phyloP scores from a whole-genome alignment of 1,140 invertebrate species.

The Drosophila pseudoobscura region DNA sequence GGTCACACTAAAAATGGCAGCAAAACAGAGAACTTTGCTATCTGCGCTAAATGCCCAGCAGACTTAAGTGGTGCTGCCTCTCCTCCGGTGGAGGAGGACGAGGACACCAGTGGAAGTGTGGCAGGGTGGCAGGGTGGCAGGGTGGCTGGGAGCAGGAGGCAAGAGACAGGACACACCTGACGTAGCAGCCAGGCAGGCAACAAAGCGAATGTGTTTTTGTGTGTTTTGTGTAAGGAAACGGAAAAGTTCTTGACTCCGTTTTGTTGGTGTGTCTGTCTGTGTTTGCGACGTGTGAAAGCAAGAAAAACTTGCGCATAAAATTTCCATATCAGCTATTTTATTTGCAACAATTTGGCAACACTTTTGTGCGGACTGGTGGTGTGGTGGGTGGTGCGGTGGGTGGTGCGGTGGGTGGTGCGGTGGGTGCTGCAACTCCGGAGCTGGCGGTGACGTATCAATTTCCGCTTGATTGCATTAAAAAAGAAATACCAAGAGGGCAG shows the following conservation, averaged over 20 bases:
- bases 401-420: background rate
- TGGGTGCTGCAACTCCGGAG: constrained; percentile 21
- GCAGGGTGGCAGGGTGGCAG: too few species aligned
- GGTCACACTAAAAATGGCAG: background rate
- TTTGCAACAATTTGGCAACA: constrained; percentile 81
- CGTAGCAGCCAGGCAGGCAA: too few species aligned
- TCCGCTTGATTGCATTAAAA: constrained; percentile 79
- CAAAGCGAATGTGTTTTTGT: too few species aligned
- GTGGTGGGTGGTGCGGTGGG: background rate
- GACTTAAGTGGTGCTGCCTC: background rate
- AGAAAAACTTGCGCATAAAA: constrained; percentile 67
- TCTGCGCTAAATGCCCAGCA: background rate
- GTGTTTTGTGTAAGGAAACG: background rate
- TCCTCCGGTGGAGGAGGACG: too few species aligned
- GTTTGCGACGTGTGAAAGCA: constrained; percentile 28
- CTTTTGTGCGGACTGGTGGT: constrained; percentile 40
- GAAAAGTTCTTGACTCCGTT: constrained; percentile 11
- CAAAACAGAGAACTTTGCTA: background rate
- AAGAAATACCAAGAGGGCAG: constrained; percentile 8
- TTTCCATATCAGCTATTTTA: constrained; percentile 81
- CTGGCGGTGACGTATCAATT: constrained; percentile 77
- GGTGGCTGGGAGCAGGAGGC: too few species aligned
- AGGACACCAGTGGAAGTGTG: background rate
- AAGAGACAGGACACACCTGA: too few species aligned
- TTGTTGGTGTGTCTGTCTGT: background rate